Percentiles rank a stretch among this genome's conserved stretches.
phyloP scores from a whole-genome alignment of 2,888 invertebrate genomes.

The Sphaeridia pumilis region DNA sequence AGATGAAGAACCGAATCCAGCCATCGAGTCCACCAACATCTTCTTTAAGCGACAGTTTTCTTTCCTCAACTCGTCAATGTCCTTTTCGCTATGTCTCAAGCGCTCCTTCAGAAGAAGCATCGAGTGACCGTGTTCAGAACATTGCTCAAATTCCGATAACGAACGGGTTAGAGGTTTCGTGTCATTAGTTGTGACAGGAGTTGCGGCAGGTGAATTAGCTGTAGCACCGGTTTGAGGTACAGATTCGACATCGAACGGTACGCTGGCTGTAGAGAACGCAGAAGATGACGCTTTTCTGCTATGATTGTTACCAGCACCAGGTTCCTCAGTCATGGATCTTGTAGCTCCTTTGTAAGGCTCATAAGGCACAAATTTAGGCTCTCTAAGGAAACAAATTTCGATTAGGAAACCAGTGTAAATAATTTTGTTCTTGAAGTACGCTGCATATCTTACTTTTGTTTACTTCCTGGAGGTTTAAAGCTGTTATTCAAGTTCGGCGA shows the following conservation, averaged over 20 bases:
- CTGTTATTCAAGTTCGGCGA: not conserved
- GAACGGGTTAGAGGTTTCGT: not conserved
- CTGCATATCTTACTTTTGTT: slow-evolving; percentile 1
- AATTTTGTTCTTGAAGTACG: too few species aligned
- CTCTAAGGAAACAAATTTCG: too few species aligned
- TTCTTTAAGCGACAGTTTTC: slow-evolving; percentile 33
- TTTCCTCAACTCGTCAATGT: slow-evolving; percentile 29
- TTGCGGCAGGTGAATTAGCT: not conserved
- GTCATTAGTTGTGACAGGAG: not conserved
- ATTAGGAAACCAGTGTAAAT: too few species aligned
- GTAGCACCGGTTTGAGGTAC: too few species aligned
- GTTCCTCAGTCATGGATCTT: slow-evolving; percentile 25
- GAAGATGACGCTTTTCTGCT: slow-evolving; percentile 5
- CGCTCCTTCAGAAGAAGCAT: slow-evolving; percentile 30
- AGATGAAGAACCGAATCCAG: slow-evolving; percentile 21
- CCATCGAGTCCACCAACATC: slow-evolving; percentile 32
- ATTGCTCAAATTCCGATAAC: not conserved
- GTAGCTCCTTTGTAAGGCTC: slow-evolving; percentile 34
- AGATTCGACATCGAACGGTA: not conserved
- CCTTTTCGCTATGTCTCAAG: slow-evolving; percentile 32
- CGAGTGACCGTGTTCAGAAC: slow-evolving; percentile 16
- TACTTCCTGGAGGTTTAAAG: not conserved
- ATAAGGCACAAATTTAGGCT: slow-evolving; percentile 35
- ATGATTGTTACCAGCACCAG: slow-evolving; percentile 3
- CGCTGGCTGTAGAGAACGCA: not conserved